These are phyloP conservation scores for Temnothorax ravouxi DNA, from an alignment of 2,888 invertebrate species.

Conservation along the genomic window DNA sequence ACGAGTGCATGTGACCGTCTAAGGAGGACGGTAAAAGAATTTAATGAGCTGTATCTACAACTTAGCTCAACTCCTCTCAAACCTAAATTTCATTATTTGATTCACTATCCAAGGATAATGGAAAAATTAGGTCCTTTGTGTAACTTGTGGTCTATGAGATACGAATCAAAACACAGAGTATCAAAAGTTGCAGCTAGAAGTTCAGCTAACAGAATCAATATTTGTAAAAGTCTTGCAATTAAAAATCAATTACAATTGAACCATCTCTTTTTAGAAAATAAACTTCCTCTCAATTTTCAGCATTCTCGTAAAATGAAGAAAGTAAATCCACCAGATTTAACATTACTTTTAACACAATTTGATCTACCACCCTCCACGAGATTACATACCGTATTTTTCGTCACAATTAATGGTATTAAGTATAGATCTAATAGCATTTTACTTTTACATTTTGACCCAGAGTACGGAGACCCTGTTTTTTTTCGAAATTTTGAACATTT, in stretches of 20 bases:
- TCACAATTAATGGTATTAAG: background rate
- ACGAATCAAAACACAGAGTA: slow-evolving; percentile 59
- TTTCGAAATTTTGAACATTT: slow-evolving; percentile 5
- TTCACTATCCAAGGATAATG: slow-evolving; percentile 64
- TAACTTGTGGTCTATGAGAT: slow-evolving; percentile 57
- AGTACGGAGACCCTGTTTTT: background rate
- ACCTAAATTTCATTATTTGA: slow-evolving; percentile 63
- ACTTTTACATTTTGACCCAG: background rate
- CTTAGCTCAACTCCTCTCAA: slow-evolving; percentile 56
- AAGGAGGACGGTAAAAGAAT: background rate
- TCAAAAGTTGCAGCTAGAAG: slow-evolving; percentile 56
- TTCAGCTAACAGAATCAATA: slow-evolving; percentile 40
- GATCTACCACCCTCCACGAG: background rate
- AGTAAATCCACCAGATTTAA: background rate
- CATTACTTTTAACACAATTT: background rate
- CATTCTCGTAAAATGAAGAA: slow-evolving; percentile 18
- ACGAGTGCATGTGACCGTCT: background rate
- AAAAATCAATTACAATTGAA: slow-evolving; percentile 55
- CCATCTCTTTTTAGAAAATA: slow-evolving; percentile 4
- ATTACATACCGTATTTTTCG: background rate
- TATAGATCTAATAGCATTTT: background rate
- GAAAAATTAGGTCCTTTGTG: slow-evolving; percentile 59
- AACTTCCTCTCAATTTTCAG: slow-evolving; percentile 2
- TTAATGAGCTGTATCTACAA: slow-evolving; percentile 28
- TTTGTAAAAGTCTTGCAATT: slow-evolving; percentile 51